Conservation (phyloP, 2,888 invertebrate genomes). For the Elaeidobius kamerunicus region DNA sequence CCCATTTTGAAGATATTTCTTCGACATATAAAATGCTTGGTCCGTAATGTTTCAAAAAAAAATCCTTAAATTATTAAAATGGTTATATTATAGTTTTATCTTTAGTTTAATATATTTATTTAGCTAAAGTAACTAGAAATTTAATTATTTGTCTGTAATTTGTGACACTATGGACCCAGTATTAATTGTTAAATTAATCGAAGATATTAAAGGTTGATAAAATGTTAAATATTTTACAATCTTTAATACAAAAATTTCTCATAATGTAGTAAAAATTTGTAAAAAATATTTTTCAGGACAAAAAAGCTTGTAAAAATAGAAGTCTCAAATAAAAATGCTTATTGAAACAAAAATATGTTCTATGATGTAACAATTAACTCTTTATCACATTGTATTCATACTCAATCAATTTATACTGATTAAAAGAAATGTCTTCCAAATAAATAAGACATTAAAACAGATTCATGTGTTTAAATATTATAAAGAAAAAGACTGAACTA, state of each 20-base stretch:
- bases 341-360: constrained; percentile 34
- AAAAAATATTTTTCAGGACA: constrained; percentile 16
- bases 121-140: too few relatives aligned
- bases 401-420: constrained; percentile 51
- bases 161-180: too few relatives aligned
- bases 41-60: constrained; percentile 2
- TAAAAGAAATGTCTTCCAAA: constrained; percentile 52
- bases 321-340: constrained; percentile 31
- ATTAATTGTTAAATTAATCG: too few relatives aligned
- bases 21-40: background rate
- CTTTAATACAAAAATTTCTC: background rate
- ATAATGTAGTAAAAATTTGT: constrained; percentile 7
- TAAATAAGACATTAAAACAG: constrained; percentile 48
- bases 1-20: constrained; percentile 22
- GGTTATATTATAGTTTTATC: too few relatives aligned
- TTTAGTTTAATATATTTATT: too few relatives aligned
- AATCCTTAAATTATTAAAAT: background rate
- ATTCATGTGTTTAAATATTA: constrained; percentile 12
- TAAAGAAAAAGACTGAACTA: too few relatives aligned
- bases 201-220: too few relatives aligned
- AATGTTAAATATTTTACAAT: constrained; percentile 9
- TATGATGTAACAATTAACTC: constrained; percentile 30
- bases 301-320: constrained; percentile 43
- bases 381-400: constrained; percentile 46
- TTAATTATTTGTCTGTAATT: too few relatives aligned